Base-by-base conservation (phyloP, 2,888 invertebrate species). In the Orthonychiurus folsomi region DNA sequence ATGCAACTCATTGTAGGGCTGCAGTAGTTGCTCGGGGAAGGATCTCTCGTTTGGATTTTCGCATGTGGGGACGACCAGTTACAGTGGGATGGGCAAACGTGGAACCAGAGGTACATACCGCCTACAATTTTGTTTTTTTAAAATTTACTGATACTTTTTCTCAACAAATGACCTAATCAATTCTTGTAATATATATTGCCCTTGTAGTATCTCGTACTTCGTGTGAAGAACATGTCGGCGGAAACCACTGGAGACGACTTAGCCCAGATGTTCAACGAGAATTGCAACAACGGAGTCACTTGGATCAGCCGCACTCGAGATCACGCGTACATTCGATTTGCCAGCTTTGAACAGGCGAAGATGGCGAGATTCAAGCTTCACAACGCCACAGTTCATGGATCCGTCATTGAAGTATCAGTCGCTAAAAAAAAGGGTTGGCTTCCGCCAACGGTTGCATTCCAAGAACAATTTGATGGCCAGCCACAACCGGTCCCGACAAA, bases 11-110 rank as follows among this genome's bases (percentile, higher is more conserved):
- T 37, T 37, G 3, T 25, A 80, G 85, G 20, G 83, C 85, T 0
- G 89, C 85, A 58, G 88, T 85, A 1, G 84, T 86, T 82, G 87
- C 87, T 0, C 79, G 87, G 12, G 77, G 86, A 12, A 80, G 81
- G 56, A 78, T 88, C 15, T 80, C 84, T 26, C 84, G 84, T 0
- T 84, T 84, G 0, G 74, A 73, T 28, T 79, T 84, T 23, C 79
- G 79, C 66, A 77, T 88, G 47, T 87, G 87, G 85, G 80, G 85
- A 73, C 79, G 81, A 24, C 83, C 85, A 52, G 81, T 90, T 53
- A 82, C 83, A 64, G 87, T 91, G 0, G 91, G 93, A 76, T 93
- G 92, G 93, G 91, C 92, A 0, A 87, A 88, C 74, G 89, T 90
- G 0, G 85, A 89, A 74, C 85, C 82, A 37, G 82, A 87, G 53